Evolutionary conservation across 2,113 vertebrate species (phyloP), one percentile per base, ranked within the genome.

Genomic region (Geothlypis trichas): DNA sequence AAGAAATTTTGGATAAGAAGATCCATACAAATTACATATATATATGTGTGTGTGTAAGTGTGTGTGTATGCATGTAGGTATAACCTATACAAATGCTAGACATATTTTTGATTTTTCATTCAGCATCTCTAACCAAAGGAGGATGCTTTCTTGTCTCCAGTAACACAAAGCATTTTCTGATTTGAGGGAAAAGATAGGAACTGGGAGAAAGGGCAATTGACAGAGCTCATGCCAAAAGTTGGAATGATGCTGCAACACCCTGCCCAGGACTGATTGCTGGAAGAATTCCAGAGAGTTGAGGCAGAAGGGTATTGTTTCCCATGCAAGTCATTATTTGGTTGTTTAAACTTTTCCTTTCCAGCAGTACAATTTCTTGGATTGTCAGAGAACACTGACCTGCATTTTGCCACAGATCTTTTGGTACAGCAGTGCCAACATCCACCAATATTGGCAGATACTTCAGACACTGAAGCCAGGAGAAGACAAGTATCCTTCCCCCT

Each of bases 21-120:
- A 65, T 49, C 28, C 62, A 27, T 72, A 46, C 41, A 82, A 63
- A n/a, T 73, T 7, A 2, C 37, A 8, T 42, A 23, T 33, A 11
- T 26, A 26, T 21, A 1, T 51, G 1, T 42, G 1, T 51, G 1
- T 42, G 1, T 35, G 1, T 15, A 39, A 39, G 6, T 28, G 10
- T 51, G 4, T 59, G 0, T 21, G 0, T 28, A 3, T 42, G 19
- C 51, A 15, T 44, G 15, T 62, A 18, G 35, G 28, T 54, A 51
- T 24, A 83, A 57, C 10, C 23, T 46, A 62, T 28, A 63, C 19
- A 67, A 92, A 82, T 79, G 24, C 27, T 78, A 33, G 24, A 37
- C 3, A 22, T 66, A 13, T 31, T 84, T 91, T 73, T 58, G 1
- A 14, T 71, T 85, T 41, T 80, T 79, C 19, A 41, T 74, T 21